Percentiles rank a stretch among this genome's conserved stretches.
Evolutionary conservation across 1,140 invertebrate genomes (phyloP).

Genomic region (Drosophila azteca): DNA sequence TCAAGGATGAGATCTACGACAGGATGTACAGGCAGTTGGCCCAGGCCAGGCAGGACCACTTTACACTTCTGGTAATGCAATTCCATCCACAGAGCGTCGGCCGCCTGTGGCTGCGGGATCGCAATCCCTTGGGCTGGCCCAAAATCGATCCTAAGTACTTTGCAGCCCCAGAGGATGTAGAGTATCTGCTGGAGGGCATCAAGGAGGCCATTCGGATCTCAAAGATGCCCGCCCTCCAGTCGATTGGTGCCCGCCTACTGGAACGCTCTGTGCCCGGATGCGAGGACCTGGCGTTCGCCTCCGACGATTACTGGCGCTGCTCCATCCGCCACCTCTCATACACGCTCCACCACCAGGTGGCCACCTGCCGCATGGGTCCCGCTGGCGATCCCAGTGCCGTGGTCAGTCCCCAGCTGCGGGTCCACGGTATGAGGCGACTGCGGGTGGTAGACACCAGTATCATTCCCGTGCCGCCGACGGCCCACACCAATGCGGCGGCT

Average conservation of each 20-base stretch:
- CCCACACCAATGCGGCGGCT: conserved; percentile 90
- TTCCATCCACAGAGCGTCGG: conserved; percentile 91
- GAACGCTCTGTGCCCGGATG: conserved; percentile 87
- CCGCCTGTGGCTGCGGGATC: conserved; percentile 86
- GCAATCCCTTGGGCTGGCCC: conserved; percentile 90
- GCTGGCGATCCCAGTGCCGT: conserved; percentile 87
- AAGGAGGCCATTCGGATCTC: conserved; percentile 87
- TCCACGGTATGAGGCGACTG: conserved; percentile 88
- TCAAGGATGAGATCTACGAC: conserved; percentile 86
- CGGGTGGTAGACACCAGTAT: conserved; percentile 91
- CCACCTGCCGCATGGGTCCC: conserved; percentile 92
- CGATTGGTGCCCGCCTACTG: conserved; percentile 85
- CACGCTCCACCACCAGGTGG: conserved; percentile 89
- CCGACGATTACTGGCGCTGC: conserved; percentile 91
- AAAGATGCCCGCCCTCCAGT: conserved; percentile 86
- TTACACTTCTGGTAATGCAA: conserved; percentile 88
- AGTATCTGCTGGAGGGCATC: conserved; percentile 88
- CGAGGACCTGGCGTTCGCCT: conserved; percentile 84
- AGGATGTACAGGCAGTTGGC: conserved; percentile 86
- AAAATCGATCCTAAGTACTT: conserved; percentile 91
- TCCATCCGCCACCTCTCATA: conserved; percentile 87
- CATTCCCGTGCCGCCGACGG: conserved; percentile 89
- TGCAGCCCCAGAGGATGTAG: conserved; percentile 86
- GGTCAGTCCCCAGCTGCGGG: conserved; percentile 89
- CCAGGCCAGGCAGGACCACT: conserved; percentile 85